Conservation (phyloP, 92 coral and sea anemone species). For the Virgularia gustaviana region DNA sequence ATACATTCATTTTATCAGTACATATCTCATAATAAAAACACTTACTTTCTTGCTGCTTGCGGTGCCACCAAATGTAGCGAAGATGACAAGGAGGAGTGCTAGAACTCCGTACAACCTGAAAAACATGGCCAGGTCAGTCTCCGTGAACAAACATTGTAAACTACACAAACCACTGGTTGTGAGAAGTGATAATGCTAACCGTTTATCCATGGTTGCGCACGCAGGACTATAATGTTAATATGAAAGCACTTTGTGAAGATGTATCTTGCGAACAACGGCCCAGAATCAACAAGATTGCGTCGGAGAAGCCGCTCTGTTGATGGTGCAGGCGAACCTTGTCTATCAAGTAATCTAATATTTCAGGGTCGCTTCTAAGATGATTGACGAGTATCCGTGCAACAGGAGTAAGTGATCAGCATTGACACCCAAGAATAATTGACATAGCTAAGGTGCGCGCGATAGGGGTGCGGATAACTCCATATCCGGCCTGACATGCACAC, state of each 20-base stretch:
- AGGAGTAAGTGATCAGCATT: slow-evolving; percentile 24
- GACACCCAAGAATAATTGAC: slow-evolving; percentile 33
- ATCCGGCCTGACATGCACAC: slow-evolving; percentile 39
- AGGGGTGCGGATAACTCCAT: slow-evolving; percentile 42
- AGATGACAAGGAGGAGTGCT: slow-evolving; percentile 37
- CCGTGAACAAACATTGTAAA: neutral
- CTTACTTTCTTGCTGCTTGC: too few species aligned
- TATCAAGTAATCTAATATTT: slow-evolving; percentile 38
- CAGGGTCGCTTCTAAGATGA: slow-evolving; percentile 24
- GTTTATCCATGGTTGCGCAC: slow-evolving; percentile 13
- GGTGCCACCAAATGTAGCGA: too few species aligned
- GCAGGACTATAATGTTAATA: neutral
- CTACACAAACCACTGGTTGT: too few species aligned
- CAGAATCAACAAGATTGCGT: slow-evolving; percentile 8
- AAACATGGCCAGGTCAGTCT: neutral
- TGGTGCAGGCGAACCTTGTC: slow-evolving; percentile 35
- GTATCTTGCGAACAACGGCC: slow-evolving; percentile 15
- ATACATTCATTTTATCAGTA: too few species aligned
- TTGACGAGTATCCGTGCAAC: slow-evolving; percentile 24
- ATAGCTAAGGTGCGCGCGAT: slow-evolving; percentile 16
- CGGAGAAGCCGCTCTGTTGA: slow-evolving; percentile 28
- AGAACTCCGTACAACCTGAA: slow-evolving; percentile 31
- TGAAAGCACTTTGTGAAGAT: slow-evolving; percentile 13
- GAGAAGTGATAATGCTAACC: too few species aligned
- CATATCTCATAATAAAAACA: too few species aligned